Percentiles rank a stretch among this genome's conserved stretches.
Evolutionary conservation across 2,797 vertebrate genomes (phyloP).

Genomic region (Neostethus bicornis): DNA sequence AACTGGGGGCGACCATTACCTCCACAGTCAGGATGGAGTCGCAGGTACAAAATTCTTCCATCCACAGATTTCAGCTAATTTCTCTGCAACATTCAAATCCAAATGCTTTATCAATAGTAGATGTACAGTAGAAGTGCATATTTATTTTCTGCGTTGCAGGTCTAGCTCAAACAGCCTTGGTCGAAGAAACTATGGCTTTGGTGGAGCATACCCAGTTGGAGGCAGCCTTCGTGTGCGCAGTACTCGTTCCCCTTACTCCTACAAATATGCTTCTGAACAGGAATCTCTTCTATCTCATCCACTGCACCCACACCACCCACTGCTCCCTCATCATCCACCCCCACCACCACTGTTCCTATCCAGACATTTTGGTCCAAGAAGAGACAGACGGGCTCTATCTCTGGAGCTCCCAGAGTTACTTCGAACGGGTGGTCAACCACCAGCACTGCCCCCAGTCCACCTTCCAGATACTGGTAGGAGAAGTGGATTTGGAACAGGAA

Average conservation of each 20-base stretch:
- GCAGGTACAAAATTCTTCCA: constrained; percentile 70
- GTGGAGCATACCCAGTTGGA: constrained; percentile 68
- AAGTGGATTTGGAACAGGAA: constrained; percentile 57
- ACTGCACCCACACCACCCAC: constrained; percentile 59
- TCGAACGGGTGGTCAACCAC: constrained; percentile 43
- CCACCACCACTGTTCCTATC: constrained; percentile 58
- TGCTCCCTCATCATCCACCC: constrained; percentile 49
- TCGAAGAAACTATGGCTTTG: constrained; percentile 68
- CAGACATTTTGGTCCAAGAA: constrained; percentile 57
- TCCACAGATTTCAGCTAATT: constrained; percentile 8
- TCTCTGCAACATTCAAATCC: too few species aligned
- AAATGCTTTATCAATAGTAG: too few species aligned
- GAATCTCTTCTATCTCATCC: constrained; percentile 87
- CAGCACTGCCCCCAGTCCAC: constrained; percentile 26
- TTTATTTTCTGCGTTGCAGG: constrained; percentile 34
- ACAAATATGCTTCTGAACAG: constrained; percentile 81
- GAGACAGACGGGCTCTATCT: constrained; percentile 88
- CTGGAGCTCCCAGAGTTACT: constrained; percentile 88
- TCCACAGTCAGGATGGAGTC: constrained; percentile 82
- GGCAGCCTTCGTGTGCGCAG: constrained; percentile 77
- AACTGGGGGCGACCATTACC: constrained; percentile 86
- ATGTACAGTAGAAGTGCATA: too few species aligned
- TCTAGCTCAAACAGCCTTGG: constrained; percentile 94
- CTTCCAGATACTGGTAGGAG: constrained; percentile 66
- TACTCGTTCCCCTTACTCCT: constrained; percentile 76